A percentile compares a stretch with the other conserved stretches of the same genome.
These are phyloP conservation scores for Dicrostonyx torquatus DNA, from an alignment of 2,797 vertebrate genomes.

Conservation along the genomic window DNA sequence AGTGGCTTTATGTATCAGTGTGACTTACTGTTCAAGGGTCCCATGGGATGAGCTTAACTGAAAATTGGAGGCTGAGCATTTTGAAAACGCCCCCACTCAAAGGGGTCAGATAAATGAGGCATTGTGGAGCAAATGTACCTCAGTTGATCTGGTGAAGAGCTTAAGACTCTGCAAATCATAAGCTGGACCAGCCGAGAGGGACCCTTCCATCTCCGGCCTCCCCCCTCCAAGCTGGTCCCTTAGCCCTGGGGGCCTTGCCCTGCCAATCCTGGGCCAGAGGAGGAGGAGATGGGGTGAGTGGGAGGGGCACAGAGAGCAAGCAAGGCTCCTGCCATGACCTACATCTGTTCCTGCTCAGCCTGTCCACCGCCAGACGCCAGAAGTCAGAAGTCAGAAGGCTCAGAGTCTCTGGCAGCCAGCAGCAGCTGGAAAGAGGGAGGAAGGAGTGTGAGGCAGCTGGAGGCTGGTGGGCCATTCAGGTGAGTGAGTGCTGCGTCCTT, in stretches of 20 bases:
- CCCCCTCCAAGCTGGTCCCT: background rate
- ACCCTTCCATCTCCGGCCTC: conserved; percentile 52
- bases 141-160: background rate
- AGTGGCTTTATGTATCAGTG: background rate
- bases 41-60: background rate
- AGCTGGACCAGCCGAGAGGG: background rate
- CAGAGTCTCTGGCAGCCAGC: background rate
- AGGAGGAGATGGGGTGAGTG: conserved; percentile 73
- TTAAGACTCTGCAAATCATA: background rate
- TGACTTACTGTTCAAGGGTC: background rate
- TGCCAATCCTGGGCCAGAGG: conserved; percentile 53
- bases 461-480: conserved; percentile 6
- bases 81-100: background rate
- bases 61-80: conserved; percentile 55
- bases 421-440: conserved; percentile 47
- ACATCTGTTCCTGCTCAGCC: conserved; percentile 52
- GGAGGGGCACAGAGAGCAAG: conserved; percentile 70
- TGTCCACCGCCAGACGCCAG: conserved; percentile 18
- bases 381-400: no score
- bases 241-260: conserved; percentile 9
- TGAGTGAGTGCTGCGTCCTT: conserved; percentile 29
- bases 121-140: background rate
- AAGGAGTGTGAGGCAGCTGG: background rate
- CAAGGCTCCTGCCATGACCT: conserved; percentile 58
- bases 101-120: conserved; percentile 28